Conservation (phyloP, 2,113 vertebrate species). For the Chamaetylas fuelleborni region DNA sequence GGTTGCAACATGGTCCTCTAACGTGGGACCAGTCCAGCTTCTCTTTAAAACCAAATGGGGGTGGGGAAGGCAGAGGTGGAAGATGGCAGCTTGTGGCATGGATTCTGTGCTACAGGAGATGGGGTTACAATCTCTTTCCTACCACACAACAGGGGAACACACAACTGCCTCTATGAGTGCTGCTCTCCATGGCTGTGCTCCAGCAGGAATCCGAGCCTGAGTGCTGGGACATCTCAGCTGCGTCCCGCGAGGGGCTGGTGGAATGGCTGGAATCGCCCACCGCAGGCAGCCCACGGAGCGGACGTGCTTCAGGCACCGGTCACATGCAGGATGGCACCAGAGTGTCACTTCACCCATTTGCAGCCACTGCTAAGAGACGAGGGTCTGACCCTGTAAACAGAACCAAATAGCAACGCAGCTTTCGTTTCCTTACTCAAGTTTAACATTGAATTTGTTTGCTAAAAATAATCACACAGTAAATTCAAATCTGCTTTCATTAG, state of each 20-base stretch:
- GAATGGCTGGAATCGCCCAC: not conserved
- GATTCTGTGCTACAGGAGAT: not conserved
- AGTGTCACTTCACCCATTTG: not conserved
- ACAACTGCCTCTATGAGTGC: rapidly evolving
- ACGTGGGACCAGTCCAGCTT: not conserved
- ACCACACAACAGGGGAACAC: no score
- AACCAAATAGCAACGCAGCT: not conserved
- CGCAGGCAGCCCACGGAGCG: not conserved
- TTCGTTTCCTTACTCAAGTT: constrained; percentile 13
- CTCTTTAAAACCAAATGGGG: not conserved
- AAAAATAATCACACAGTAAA: constrained; percentile 33
- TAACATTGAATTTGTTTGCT: constrained; percentile 7
- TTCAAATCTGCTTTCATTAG: constrained; percentile 42
- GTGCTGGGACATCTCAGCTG: not conserved
- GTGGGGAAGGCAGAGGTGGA: not conserved
- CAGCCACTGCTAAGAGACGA: not conserved
- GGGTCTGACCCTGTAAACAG: not conserved
- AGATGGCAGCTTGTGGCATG: rapidly evolving
- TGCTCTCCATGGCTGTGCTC: not conserved
- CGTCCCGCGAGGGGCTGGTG: rapidly evolving
- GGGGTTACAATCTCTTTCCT: not conserved
- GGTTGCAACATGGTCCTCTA: not conserved
- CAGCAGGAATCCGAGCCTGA: rapidly evolving
- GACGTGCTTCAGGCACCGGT: rapidly evolving
- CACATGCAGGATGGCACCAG: not conserved